Percentiles rank a stretch among this genome's conserved stretches.
Evolutionary conservation across 1,140 invertebrate genomes (phyloP).

Genomic region (Papilio glaucus): DNA sequence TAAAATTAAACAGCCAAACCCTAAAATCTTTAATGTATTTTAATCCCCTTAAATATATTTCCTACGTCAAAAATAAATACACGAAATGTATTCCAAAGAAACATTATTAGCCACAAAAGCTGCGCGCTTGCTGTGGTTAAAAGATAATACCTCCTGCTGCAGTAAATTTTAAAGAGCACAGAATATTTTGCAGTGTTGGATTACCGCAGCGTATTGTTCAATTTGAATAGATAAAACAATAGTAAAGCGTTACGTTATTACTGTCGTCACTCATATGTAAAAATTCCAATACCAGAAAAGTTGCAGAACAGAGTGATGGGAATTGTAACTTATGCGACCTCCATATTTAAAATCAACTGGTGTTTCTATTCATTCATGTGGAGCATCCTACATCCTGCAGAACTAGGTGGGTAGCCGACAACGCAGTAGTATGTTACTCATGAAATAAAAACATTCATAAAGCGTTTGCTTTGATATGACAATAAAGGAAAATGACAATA

Average conservation of each 20-base stretch:
- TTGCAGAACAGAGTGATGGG: too few relatives aligned
- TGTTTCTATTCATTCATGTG: neutral
- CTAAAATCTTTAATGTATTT: neutral
- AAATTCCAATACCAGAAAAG: too few relatives aligned
- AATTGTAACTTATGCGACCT: too few relatives aligned
- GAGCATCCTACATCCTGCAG: neutral
- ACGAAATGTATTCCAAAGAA: conserved; percentile 19
- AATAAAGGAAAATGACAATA: neutral
- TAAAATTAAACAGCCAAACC: too few relatives aligned
- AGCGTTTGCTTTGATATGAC: neutral
- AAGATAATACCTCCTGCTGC: conserved; percentile 18
- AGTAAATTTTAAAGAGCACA: conserved; percentile 26
- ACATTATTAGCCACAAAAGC: conserved; percentile 25
- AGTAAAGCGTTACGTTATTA: neutral
- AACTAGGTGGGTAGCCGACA: neutral
- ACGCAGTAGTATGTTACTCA: neutral
- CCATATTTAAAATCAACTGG: too few relatives aligned
- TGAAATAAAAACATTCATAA: neutral
- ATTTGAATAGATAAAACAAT: conserved; percentile 22
- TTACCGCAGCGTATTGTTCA: conserved; percentile 18
- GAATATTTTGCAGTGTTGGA: conserved; percentile 23
- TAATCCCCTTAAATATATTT: neutral
- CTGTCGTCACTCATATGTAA: too few relatives aligned
- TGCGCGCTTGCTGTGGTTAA: conserved; percentile 17
- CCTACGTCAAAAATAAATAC: conserved; percentile 6